Evolutionary conservation across 2,797 vertebrate species (phyloP), one percentile per base, ranked within the genome.

Genomic region (Acanthurus leucopareius): DNA sequence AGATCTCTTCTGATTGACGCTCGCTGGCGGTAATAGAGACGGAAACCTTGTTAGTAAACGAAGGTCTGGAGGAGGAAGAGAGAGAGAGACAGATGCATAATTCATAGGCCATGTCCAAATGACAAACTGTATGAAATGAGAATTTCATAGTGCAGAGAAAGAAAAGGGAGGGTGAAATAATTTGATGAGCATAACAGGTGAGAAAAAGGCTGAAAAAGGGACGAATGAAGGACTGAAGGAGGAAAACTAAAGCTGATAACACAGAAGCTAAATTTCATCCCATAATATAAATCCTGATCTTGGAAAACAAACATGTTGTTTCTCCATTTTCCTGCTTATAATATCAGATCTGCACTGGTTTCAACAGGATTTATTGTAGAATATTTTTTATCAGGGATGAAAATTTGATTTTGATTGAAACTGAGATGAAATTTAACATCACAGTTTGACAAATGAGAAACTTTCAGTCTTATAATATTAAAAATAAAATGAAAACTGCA

Each of bases 81-180:
- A 54, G 25, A 60, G 22, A 69, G 58, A 64, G 56, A 75, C 4
- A 73, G 80, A 89, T 97, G 96, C 96, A 97, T 97, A 96, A 97
- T 97, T 97, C 96, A 97, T 96, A 93, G 93, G 77, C 75, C 54
- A 57, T 76, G 92, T 94, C 95, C 95, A 89, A 95, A 94, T 95
- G 95, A 96, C 96, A 97, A 96, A 97, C 93, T 96, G 95, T 95
- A 94, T 94, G 96, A 97, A 97, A 97, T 97, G 96, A 96, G 94
- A 96, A 97, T 96, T 97, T 97, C 96, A 97, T 93, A 96, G 95
- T 53, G 74, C 93, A 80, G 80, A 75, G 77, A 68, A 79, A 63
- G 51, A 73, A 74, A 77, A 63, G 58, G 67, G 75, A 73, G 76
- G 75, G 3, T 32, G 35, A 65, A 70, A 75, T 68, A 74, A 85